phyloP scores from a whole-genome alignment of 1,140 invertebrate species.

The Tetragonula clypearis region DNA sequence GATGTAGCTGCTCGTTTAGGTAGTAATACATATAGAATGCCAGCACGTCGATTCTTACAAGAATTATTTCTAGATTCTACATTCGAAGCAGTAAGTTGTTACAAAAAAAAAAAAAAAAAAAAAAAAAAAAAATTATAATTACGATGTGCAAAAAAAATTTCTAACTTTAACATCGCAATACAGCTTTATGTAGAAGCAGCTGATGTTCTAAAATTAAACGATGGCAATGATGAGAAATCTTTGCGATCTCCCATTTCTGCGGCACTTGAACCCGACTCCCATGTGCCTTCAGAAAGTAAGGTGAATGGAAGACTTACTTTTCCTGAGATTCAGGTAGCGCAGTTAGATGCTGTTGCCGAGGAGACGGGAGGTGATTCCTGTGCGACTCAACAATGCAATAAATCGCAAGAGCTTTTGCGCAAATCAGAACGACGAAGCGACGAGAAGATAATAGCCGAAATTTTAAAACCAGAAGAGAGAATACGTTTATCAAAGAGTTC shows the following conservation, averaged over 20 bases:
- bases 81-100: constrained; percentile 84
- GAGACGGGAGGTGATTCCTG: constrained; percentile 44
- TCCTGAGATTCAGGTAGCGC: constrained; percentile 63
- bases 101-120: no score
- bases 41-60: constrained; percentile 93
- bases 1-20: constrained; percentile 92
- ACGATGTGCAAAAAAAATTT: background rate
- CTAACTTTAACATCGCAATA: background rate
- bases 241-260: constrained; percentile 55
- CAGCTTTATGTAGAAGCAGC: constrained; percentile 74
- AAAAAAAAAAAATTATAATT: background rate
- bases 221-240: constrained; percentile 67
- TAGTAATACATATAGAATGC: constrained; percentile 90
- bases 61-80: constrained; percentile 95
- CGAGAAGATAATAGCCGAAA: constrained; percentile 78
- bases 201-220: constrained; percentile 69
- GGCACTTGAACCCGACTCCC: constrained; percentile 38
- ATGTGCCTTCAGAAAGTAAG: constrained; percentile 65
- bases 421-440: constrained; percentile 70
- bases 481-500: constrained; percentile 75
- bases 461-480: constrained; percentile 75
- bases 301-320: constrained; percentile 72
- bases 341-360: constrained; percentile 60
- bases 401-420: constrained; percentile 34
- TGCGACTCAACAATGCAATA: constrained; percentile 37